A percentile compares a stretch with the other conserved stretches of the same genome.
These are phyloP conservation scores for Neogobius melanostomus DNA, from an alignment of 2,113 vertebrate genomes.

Conservation along the genomic window DNA sequence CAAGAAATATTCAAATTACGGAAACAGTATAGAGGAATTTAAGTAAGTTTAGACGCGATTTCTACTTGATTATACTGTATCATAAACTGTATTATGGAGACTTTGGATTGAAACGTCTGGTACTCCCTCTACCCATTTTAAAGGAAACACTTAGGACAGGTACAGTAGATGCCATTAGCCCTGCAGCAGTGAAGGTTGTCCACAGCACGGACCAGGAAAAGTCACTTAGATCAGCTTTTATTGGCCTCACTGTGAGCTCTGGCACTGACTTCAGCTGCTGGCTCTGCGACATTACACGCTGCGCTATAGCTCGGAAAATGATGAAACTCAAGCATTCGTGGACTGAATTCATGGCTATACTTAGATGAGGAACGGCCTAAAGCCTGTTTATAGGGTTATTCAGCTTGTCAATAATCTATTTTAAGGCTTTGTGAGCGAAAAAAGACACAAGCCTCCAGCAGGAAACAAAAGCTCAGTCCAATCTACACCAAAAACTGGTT, in stretches of 20 bases:
- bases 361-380: not conserved
- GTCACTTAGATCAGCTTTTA: conserved; percentile 12
- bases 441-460: too few relatives aligned
- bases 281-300: conserved; percentile 19
- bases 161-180: conserved; percentile 8
- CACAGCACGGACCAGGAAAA: conserved; percentile 5
- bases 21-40: too few relatives aligned
- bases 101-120: too few relatives aligned
- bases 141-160: not conserved
- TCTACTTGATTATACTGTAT: too few relatives aligned
- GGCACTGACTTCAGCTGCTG: conserved; percentile 25
- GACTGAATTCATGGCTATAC: not conserved
- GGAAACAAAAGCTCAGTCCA: too few relatives aligned
- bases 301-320: conserved; percentile 19
- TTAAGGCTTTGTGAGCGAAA: too few relatives aligned
- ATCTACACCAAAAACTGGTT: too few relatives aligned
- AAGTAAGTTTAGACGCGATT: too few relatives aligned
- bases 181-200: conserved; percentile 10
- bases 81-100: too few relatives aligned
- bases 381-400: too few relatives aligned
- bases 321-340: not conserved
- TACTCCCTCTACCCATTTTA: not conserved
- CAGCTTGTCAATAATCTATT: too few relatives aligned
- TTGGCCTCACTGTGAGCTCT: conserved; percentile 29
- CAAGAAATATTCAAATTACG: too few relatives aligned